phyloP scores from a whole-genome alignment of 2,888 invertebrate genomes.

The Meta bourneti region DNA sequence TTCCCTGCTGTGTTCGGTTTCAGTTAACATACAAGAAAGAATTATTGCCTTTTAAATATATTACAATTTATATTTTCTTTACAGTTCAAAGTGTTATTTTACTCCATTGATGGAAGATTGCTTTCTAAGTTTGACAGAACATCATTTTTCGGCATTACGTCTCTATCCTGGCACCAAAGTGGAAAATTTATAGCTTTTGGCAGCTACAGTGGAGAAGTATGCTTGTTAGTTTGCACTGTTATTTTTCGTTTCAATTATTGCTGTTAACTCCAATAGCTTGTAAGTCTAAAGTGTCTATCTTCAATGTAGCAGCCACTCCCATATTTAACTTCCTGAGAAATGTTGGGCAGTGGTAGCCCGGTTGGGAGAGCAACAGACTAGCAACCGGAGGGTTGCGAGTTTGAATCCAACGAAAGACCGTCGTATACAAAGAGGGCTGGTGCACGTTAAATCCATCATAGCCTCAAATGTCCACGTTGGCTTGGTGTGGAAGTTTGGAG shows the following conservation, averaged over 20 bases:
- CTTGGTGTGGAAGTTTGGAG: no score
- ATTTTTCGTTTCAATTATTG: background rate
- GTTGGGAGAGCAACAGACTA: no score
- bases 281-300: background rate
- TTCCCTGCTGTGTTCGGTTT: no score
- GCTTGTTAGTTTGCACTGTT: background rate
- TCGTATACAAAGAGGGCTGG: no score
- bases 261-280: background rate
- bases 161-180: slow-evolving; percentile 21
- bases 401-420: no score
- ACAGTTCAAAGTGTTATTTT: slow-evolving; percentile 54
- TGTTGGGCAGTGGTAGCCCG: no score
- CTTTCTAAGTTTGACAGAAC: slow-evolving; percentile 18
- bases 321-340: background rate
- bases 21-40: no score
- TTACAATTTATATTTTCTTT: slow-evolving; percentile 1
- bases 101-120: slow-evolving; percentile 55
- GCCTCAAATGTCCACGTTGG: no score
- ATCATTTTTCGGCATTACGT: slow-evolving; percentile 1
- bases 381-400: no score
- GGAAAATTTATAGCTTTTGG: slow-evolving; percentile 40
- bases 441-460: no score
- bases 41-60: no score
- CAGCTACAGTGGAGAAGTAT: slow-evolving; percentile 37
- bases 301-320: background rate